Evolutionary conservation across 1,140 invertebrate species (phyloP).

Genomic region (Cydia splendana): DNA sequence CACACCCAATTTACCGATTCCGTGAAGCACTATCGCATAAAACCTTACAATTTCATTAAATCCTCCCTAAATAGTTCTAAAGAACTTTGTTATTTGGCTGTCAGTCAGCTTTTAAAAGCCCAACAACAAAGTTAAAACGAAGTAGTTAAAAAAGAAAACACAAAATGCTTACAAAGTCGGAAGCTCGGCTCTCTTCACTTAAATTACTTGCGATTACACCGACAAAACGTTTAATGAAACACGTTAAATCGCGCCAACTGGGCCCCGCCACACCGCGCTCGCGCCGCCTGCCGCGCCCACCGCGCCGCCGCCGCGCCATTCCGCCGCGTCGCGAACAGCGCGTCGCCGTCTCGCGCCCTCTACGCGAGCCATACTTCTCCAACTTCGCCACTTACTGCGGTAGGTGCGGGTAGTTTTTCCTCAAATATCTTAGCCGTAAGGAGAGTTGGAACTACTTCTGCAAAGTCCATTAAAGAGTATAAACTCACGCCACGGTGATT

Average conservation of each 20-base stretch:
- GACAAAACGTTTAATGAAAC: slow-evolving; percentile 79
- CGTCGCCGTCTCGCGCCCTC: slow-evolving; percentile 33
- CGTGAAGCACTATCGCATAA: slow-evolving; percentile 57
- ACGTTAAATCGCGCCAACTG: slow-evolving; percentile 75
- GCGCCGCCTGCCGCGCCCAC: slow-evolving; percentile 43
- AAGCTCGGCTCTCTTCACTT: slow-evolving; percentile 78
- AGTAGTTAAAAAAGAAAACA: slow-evolving; percentile 80
- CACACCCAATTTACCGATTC: slow-evolving; percentile 56
- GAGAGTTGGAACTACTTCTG: slow-evolving; percentile 75
- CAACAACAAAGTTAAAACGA: slow-evolving; percentile 78
- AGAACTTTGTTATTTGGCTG: slow-evolving; percentile 77
- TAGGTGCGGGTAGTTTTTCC: slow-evolving; percentile 72
- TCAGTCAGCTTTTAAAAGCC: slow-evolving; percentile 77
- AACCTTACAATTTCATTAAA: slow-evolving; percentile 74
- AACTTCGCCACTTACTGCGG: slow-evolving; percentile 69
- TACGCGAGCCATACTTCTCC: slow-evolving; percentile 59
- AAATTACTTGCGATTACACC: slow-evolving; percentile 80
- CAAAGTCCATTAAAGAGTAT: slow-evolving; percentile 77
- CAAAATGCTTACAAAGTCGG: slow-evolving; percentile 79
- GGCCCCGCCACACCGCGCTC: slow-evolving; percentile 47
- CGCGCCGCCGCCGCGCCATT: slow-evolving; percentile 33
- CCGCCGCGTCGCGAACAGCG: not conserved
- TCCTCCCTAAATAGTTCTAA: slow-evolving; percentile 73
- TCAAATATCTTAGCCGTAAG: slow-evolving; percentile 77
- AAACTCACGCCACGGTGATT: slow-evolving; percentile 70